Base-by-base conservation (phyloP, 2,888 invertebrate species). In the Phoenoteleia sp. region DNA sequence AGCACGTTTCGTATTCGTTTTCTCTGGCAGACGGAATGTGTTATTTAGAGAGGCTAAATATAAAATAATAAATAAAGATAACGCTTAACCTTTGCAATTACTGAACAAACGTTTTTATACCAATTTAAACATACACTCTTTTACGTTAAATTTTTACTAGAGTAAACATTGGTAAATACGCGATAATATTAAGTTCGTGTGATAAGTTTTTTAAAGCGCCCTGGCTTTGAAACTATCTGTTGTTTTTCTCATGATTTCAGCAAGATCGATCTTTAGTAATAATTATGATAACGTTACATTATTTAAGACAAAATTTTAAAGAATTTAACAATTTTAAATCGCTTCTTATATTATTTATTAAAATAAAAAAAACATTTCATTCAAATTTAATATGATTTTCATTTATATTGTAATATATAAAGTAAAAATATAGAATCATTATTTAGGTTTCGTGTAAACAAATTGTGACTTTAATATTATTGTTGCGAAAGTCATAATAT, bases 11-110 rank as follows among this genome's bases (percentile, higher is more conserved):
- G 17, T 19, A 27, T 11, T 45, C 25, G 64, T 42, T 66, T 39
- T 27, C 15, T 25, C 17, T 25, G 29, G 13, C 21, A 27, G 36
- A 25, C 66, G 25, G 25, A 52, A 52, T 17, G 27, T 39, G n/a
- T 56, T 45, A 25, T 56, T 54, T 56, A 27, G 29, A 33, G 33
- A 27, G 6, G 42, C 29, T 45, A 47, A 56, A 75, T 42, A 47
- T 33, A 45, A 66, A 66, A 66, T 47, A 75, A 66, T 56, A 75
- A 75, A 75, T 33, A 75, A 66, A 29, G 75, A 66, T 66, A 75
- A 66, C 54, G 29, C 27, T 7, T 49, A 54, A 54, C 74, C 52
- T 64, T 54, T 54, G 45, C 45, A 42, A 25, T 21, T 11, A 9
- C 52, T 42, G 54, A 74, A 74, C 62, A 62, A 62, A 74, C 27